phyloP scores from a whole-genome alignment of 2,888 invertebrate species.

The Aricia artaxerxes region DNA sequence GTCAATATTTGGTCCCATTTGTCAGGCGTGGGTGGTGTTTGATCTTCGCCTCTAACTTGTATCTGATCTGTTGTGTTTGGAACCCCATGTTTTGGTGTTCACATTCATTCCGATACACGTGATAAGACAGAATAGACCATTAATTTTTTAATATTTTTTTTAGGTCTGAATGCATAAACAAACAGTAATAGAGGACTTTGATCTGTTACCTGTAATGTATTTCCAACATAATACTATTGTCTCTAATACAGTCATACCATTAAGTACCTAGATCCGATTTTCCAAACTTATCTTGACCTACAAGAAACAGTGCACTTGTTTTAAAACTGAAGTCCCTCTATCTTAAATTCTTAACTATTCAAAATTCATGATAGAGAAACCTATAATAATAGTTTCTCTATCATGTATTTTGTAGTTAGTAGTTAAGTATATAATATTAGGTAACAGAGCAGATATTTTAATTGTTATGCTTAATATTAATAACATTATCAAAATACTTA shows the following conservation, averaged over 20 bases:
- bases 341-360: too few relatives aligned
- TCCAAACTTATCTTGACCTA: not conserved
- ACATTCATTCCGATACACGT: not conserved
- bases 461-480: not conserved
- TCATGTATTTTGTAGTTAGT: too few relatives aligned
- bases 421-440: too few relatives aligned
- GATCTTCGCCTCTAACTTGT: conserved; percentile 47
- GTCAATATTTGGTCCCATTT: conserved; percentile 76
- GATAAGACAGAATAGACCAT: not conserved
- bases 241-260: too few relatives aligned
- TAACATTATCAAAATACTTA: not conserved
- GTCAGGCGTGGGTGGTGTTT: conserved; percentile 59
- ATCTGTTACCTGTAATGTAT: not conserved
- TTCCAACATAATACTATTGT: too few relatives aligned
- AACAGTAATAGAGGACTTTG: not conserved
- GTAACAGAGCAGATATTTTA: not conserved
- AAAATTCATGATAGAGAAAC: too few relatives aligned
- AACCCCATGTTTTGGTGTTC: conserved; percentile 4
- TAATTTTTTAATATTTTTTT: not conserved
- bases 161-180: too few relatives aligned
- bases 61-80: conserved; percentile 23
- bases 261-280: not conserved
- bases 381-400: too few relatives aligned
- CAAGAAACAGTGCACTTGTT: not conserved
- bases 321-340: too few relatives aligned